Percentiles rank a stretch among this genome's conserved stretches.
Conservation (phyloP, 2,113 vertebrate species). For the Elachura formosa region DNA sequence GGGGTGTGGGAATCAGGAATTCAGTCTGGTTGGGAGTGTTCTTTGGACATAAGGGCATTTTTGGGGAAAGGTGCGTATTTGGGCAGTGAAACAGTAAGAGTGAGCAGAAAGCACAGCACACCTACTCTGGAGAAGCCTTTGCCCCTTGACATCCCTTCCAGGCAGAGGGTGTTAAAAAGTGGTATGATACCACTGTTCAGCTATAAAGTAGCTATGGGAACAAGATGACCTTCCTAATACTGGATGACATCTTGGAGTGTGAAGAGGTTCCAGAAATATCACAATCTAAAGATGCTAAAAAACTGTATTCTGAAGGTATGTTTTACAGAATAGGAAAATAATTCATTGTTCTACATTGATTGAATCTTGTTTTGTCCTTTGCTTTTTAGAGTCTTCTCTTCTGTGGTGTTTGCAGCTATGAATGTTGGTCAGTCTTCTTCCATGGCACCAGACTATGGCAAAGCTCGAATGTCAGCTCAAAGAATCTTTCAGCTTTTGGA, state of each 20-base stretch:
- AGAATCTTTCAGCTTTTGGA: conserved; percentile 62
- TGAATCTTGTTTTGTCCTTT: background rate
- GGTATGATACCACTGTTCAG: background rate
- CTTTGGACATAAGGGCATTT: background rate
- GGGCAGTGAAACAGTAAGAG: background rate
- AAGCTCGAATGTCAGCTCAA: conserved; percentile 55
- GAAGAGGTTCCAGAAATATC: background rate
- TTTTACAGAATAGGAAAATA: background rate
- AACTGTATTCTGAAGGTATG: background rate
- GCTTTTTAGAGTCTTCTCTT: conserved; percentile 48
- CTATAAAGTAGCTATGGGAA: background rate
- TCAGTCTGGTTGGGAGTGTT: background rate
- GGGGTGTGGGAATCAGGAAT: background rate
- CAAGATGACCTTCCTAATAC: background rate
- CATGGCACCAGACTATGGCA: conserved; percentile 62
- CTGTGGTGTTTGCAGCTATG: conserved; percentile 50
- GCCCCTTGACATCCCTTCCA: accelerated
- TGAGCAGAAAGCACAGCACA: background rate
- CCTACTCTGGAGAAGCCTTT: background rate
- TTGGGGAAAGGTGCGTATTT: background rate
- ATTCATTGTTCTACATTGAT: background rate
- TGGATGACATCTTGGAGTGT: background rate
- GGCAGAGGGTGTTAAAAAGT: background rate
- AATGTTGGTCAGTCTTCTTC: conserved; percentile 57
- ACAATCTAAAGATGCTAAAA: background rate